These are phyloP conservation scores for Coremacera marginata DNA, from an alignment of 2,888 invertebrate species.

Conservation along the genomic window DNA sequence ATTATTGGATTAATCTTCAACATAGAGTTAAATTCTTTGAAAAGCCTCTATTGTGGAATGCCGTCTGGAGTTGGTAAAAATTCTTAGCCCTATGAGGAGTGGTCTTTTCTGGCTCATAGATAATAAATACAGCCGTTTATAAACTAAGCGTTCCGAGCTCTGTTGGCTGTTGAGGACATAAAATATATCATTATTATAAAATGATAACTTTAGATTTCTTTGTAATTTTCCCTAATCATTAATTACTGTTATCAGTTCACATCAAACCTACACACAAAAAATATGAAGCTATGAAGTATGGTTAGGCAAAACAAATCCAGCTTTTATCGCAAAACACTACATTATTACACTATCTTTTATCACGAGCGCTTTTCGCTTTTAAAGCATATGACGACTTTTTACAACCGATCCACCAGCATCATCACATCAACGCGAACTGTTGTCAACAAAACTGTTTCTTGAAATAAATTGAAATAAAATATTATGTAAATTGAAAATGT, in stretches of 20 bases:
- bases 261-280: neutral
- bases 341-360: neutral
- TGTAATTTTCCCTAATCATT: too few species aligned
- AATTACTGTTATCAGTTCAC: neutral
- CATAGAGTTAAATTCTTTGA: too few species aligned
- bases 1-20: too few species aligned
- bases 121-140: too few species aligned
- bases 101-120: too few species aligned
- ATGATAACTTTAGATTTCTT: too few species aligned
- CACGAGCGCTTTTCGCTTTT: neutral
- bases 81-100: too few species aligned
- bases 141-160: too few species aligned
- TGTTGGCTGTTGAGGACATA: too few species aligned
- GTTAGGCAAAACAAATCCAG: neutral
- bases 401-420: neutral
- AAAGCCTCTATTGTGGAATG: too few species aligned
- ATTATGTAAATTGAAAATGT: constrained; percentile 2
- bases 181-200: too few species aligned
- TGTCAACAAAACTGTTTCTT: neutral
- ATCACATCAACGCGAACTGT: neutral
- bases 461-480: constrained; percentile 7
- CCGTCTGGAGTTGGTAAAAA: too few species aligned
- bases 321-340: neutral
- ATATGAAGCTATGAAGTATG: neutral
- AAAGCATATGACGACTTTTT: neutral